Percentiles rank a stretch among this genome's conserved stretches.
Conservation (phyloP, 2,113 vertebrate species). For the Hypocryptadius cinnamomeus region DNA sequence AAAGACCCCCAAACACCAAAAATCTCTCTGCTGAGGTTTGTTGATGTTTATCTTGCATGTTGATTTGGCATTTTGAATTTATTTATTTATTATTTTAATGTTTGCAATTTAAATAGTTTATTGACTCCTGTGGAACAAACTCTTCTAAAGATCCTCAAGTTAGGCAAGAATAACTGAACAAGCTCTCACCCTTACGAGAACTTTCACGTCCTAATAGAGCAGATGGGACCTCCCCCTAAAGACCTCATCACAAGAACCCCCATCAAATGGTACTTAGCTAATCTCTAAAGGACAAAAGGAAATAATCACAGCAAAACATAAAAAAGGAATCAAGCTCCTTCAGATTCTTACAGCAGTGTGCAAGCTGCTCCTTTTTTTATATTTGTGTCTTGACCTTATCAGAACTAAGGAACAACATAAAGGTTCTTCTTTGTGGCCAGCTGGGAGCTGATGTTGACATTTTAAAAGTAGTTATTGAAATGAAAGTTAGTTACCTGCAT, state of each 20-base stretch:
- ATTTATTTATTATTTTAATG: background rate
- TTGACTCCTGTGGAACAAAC: background rate
- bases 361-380: background rate
- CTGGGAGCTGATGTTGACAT: background rate
- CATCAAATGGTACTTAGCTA: background rate
- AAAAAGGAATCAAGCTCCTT: background rate
- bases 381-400: background rate
- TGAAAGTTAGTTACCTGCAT: conserved; percentile 74
- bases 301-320: background rate
- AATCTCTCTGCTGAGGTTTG: background rate
- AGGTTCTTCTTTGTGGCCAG: background rate
- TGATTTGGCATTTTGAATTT: background rate
- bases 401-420: background rate
- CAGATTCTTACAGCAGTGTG: background rate
- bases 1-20: background rate
- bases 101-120: background rate
- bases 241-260: background rate
- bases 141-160: background rate
- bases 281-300: background rate
- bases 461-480: conserved; percentile 23
- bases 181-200: background rate
- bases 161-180: background rate
- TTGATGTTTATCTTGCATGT: background rate
- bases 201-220: background rate
- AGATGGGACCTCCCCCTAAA: background rate